phyloP scores from a whole-genome alignment of 1,140 invertebrate species.

The Nymphalis io region DNA sequence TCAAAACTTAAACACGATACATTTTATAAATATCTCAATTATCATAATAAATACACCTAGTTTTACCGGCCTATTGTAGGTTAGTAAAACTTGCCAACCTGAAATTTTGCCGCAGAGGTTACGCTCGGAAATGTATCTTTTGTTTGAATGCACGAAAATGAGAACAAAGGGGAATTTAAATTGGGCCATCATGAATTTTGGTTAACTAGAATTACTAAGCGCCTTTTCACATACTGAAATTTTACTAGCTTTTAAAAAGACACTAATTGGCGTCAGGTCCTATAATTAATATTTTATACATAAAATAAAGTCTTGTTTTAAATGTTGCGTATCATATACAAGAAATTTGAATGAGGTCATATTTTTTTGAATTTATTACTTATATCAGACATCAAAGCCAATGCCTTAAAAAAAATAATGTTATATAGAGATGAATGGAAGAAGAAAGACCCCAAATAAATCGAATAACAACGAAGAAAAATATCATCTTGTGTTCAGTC shows the following conservation, averaged over 20 bases:
- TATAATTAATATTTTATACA: not conserved
- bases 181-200: slow-evolving; percentile 26
- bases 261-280: not conserved
- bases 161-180: slow-evolving; percentile 26
- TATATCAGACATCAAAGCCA: too few species aligned
- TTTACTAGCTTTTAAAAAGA: slow-evolving; percentile 13
- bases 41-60: slow-evolving; percentile 1
- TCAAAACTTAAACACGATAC: not conserved
- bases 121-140: slow-evolving; percentile 17
- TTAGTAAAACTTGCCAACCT: not conserved
- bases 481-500: too few species aligned
- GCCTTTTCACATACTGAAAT: slow-evolving; percentile 13
- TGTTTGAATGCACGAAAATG: slow-evolving; percentile 19
- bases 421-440: too few species aligned
- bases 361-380: too few species aligned
- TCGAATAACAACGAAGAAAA: too few species aligned
- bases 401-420: too few species aligned
- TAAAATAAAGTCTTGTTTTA: not conserved
- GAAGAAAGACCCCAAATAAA: too few species aligned
- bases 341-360: too few species aligned
- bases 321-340: too few species aligned
- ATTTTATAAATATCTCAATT: not conserved
- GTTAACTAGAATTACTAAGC: slow-evolving; percentile 23
- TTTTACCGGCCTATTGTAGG: not conserved
- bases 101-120: slow-evolving; percentile 15